Conservation (phyloP, 2,888 invertebrate species). For the Dendrolimus houi region DNA sequence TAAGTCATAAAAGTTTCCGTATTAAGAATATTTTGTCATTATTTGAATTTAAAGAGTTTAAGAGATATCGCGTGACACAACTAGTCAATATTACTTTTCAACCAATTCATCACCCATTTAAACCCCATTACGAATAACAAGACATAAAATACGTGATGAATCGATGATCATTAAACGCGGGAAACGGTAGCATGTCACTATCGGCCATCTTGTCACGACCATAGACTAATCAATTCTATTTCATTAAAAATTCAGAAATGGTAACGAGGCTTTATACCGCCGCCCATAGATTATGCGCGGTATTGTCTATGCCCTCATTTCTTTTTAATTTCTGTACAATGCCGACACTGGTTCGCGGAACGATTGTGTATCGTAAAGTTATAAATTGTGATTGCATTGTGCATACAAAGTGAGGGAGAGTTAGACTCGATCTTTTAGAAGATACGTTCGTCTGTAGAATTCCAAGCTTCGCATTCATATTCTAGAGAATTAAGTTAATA, state of each 20-base stretch:
- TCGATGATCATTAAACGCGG: not conserved
- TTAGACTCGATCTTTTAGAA: not conserved
- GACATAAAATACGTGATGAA: not conserved
- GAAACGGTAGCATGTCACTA: not conserved
- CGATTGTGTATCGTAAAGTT: slow-evolving; percentile 16
- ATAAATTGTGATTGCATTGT: not conserved
- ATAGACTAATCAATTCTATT: slow-evolving; percentile 34
- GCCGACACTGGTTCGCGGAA: slow-evolving; percentile 48
- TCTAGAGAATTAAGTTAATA: too few species aligned
- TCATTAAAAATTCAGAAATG: slow-evolving; percentile 38
- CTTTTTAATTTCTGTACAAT: slow-evolving; percentile 60
- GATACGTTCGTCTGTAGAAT: not conserved
- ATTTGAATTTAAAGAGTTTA: too few species aligned
- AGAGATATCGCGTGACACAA: too few species aligned
- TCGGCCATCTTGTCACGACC: slow-evolving; percentile 28
- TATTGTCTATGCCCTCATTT: slow-evolving; percentile 53
- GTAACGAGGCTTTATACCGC: not conserved
- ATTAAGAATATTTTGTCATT: too few species aligned
- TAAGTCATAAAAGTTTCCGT: too few species aligned
- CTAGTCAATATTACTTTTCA: not conserved
- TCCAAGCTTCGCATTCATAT: too few species aligned
- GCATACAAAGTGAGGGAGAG: not conserved
- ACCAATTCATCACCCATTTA: not conserved
- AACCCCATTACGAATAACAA: not conserved
- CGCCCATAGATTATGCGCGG: slow-evolving; percentile 4